phyloP scores from a whole-genome alignment of 2,797 vertebrate genomes.

The Gobionotothen gibberifrons region DNA sequence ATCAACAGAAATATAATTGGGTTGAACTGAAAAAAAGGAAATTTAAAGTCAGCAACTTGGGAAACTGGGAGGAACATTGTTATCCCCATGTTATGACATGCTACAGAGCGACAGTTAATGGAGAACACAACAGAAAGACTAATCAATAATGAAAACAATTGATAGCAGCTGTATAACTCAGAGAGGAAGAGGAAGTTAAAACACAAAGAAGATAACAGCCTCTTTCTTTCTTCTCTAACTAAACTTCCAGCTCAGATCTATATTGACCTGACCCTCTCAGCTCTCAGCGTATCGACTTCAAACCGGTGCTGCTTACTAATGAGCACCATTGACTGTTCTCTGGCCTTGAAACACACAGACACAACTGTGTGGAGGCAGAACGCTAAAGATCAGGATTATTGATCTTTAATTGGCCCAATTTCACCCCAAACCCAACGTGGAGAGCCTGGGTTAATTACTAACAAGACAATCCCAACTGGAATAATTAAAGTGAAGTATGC shows the following conservation, averaged over 20 bases:
- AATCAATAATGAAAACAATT: no score
- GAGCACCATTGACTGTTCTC: constrained; percentile 57
- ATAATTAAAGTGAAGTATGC: constrained; percentile 48
- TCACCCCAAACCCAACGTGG: constrained; percentile 46
- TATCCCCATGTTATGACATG: no score
- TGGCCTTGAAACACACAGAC: constrained; percentile 45
- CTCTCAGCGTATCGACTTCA: constrained; percentile 48
- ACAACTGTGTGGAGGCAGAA: constrained; percentile 45
- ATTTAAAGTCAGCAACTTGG: no score
- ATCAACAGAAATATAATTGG: no score
- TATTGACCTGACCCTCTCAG: constrained; percentile 55
- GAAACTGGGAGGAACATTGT: no score
- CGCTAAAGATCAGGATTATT: constrained; percentile 59
- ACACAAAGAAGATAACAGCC: constrained; percentile 21
- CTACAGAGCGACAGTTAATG: no score
- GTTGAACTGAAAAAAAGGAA: no score
- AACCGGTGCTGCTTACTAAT: constrained; percentile 62
- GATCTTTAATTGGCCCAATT: constrained; percentile 73
- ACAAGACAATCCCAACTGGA: constrained; percentile 56
- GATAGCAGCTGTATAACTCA: not conserved
- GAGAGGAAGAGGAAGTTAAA: constrained; percentile 9
- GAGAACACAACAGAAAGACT: no score
- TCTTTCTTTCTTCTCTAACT: constrained; percentile 40
- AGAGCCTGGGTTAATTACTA: constrained; percentile 68
- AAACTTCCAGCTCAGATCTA: constrained; percentile 50